Conservation (phyloP, 35 echinoderm and acorn worm species). For the Anneissia japonica region DNA sequence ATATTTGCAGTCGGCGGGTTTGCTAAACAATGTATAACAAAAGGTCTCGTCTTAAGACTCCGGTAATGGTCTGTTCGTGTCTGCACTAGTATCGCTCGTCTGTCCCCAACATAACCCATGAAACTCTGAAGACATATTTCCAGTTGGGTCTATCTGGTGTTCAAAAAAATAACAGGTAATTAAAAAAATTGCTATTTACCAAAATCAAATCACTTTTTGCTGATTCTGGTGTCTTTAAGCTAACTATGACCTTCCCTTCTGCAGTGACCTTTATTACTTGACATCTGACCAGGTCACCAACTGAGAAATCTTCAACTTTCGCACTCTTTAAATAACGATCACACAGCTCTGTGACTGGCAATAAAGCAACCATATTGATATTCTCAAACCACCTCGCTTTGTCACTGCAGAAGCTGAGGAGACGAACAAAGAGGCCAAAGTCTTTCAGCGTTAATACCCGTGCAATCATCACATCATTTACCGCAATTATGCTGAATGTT, state of each 20-base stretch:
- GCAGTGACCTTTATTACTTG: slow-evolving; percentile 55
- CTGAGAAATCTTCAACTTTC: slow-evolving; percentile 44
- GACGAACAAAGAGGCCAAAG: slow-evolving; percentile 76
- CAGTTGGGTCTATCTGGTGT: too few relatives aligned
- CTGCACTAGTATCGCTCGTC: too few relatives aligned
- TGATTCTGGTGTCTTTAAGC: slow-evolving; percentile 29
- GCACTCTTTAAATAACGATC: slow-evolving; percentile 66
- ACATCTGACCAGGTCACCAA: slow-evolving; percentile 57
- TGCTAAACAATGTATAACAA: too few relatives aligned
- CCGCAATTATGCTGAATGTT: not conserved
- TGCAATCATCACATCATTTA: slow-evolving; percentile 57
- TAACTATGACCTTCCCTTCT: slow-evolving; percentile 81
- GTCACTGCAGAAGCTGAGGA: slow-evolving; percentile 59
- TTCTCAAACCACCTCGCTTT: slow-evolving; percentile 36
- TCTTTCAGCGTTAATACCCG: slow-evolving; percentile 51
- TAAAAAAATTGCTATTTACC: too few relatives aligned
- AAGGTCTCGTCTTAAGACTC: too few relatives aligned
- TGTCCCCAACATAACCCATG: too few relatives aligned
- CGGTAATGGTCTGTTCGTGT: too few relatives aligned
- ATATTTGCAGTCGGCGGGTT: too few relatives aligned
- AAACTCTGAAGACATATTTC: too few relatives aligned
- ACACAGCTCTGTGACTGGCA: slow-evolving; percentile 64
- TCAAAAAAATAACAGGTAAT: too few relatives aligned
- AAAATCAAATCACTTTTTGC: slow-evolving; percentile 30
- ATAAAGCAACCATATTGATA: slow-evolving; percentile 59